Evolutionary conservation across 2,888 invertebrate genomes (phyloP), one percentile per base, ranked within the genome.

Genomic region (Parelbella ahira): DNA sequence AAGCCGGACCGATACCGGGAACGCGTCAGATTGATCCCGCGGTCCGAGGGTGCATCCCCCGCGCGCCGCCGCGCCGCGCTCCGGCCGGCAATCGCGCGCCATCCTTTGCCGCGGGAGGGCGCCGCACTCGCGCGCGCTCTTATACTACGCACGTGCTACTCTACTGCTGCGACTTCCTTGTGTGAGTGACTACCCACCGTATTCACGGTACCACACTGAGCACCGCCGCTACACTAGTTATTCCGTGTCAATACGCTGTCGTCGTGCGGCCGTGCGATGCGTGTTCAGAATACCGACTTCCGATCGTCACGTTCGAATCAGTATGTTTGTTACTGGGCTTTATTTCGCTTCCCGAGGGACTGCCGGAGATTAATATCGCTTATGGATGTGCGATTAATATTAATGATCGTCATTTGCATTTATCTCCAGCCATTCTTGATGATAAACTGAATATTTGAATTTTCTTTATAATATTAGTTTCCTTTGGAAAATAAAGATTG

Each of bases 61-160:
- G 61, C 73, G 68, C 72, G 58, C 56, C 68, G 69, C 63, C 58
- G 62, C 45, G 54, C 51, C 50, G 53, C 56, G 54, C 56, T 54
- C 56, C 64, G 64, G 73, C 5, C 21, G 25, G 69, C 86, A 86
- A 73, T 77, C 77, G 86, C 81, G 82, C 84, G 84, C 81, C 68
- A 71, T 72, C 80, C 78, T 71, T 66, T 58, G 84, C 73, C 81
- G 83, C 73, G 83, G 66, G 80, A 81, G 82, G 86, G 82, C 83
- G 83, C 69, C 61, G 56, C 53, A 45, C 56, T 63, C 63, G 65
- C 62, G 62, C 57, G 60, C 50, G 63, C 66, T 56, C 6, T 54
- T 50, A 34, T 47, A 51, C 53, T 54, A 59, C 75, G 74, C 77
- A 74, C 77, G 76, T 80, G 78, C 60, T 59, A 54, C 56, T 15